Percentiles rank a stretch among this genome's conserved stretches.
phyloP scores from a whole-genome alignment of 2,113 vertebrate species.

The Muntiacus reevesi region DNA sequence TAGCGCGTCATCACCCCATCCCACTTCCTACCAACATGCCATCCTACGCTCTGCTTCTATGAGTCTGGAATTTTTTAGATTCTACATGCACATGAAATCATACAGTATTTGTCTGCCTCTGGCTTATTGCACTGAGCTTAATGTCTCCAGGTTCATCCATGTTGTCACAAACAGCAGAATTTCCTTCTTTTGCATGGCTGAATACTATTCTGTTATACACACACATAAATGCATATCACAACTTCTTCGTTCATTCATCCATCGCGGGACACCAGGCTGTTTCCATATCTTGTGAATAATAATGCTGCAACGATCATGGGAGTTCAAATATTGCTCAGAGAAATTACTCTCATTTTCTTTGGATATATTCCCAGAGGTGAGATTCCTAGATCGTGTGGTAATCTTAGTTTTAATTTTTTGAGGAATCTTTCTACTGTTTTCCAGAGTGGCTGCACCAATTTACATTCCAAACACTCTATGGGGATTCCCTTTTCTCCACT shows the following conservation, averaged over 20 bases:
- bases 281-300: not conserved
- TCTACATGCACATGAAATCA: not conserved
- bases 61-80: not conserved
- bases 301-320: not conserved
- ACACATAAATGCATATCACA: not conserved
- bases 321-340: not conserved
- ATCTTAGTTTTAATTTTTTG: not conserved
- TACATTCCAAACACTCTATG: not conserved
- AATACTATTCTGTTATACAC: not conserved
- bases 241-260: not conserved
- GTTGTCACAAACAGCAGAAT: rapidly evolving
- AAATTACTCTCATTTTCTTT: not conserved
- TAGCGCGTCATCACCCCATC: not conserved
- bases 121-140: not conserved
- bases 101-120: not conserved
- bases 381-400: not conserved
- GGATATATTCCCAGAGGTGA: not conserved
- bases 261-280: rapidly evolving
- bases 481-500: not conserved
- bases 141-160: not conserved
- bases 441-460: not conserved
- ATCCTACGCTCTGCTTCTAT: not conserved
- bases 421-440: not conserved
- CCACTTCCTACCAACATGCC: not conserved
- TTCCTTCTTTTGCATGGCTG: not conserved